Evolutionary conservation across 2,888 invertebrate species (phyloP), one percentile per base, ranked within the genome.

Genomic region (Cryptophagus acutangulus): DNA sequence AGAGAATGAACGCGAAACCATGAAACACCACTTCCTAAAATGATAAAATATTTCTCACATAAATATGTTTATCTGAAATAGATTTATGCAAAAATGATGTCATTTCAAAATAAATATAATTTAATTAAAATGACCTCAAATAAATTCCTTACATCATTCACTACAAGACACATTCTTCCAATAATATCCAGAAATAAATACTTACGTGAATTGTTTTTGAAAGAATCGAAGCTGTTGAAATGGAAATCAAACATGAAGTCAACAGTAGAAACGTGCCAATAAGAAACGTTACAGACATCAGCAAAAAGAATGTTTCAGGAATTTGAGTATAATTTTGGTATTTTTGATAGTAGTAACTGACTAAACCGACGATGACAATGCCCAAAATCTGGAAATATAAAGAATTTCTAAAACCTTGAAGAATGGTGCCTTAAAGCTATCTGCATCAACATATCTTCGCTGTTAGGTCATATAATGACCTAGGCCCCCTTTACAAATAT

Each of bases 1-100:
- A 76, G 40, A 90, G 68, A 38, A 86, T 71, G 54, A 81, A 85
- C 2, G 82, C 89, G 42, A 86, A 69, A 4, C 80, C 75, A 55
- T 91, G 90, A 60, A 87, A 91, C 46, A 90, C 74, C 38, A 88
- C 76, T 74, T 90, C 89, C 90, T 90, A 71, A 30, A 77, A 74
- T n/a, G n/a, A 43, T 42, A 24, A 20, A 10, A 26, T 31, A n/a
- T n/a, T n/a, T n/a, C n/a, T 33, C 12, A 38, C 24, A 26, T 26
- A 33, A 14, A 31, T 14, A 17, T 18, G 10, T 34, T 34, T 34
- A 31, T 9, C 13, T 26, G 25, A 16, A 36, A 17, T 26, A 26
- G n/a, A 12, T 5, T 16, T n/a, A n/a, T n/a, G n/a, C n/a, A n/a
- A n/a, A n/a, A n/a, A 36, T 40, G 35, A 36, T 34, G 20, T 35